Percentiles rank a stretch among this genome's conserved stretches.
Conservation (phyloP, 2,888 invertebrate species). For the Drosophila kokeensis region DNA sequence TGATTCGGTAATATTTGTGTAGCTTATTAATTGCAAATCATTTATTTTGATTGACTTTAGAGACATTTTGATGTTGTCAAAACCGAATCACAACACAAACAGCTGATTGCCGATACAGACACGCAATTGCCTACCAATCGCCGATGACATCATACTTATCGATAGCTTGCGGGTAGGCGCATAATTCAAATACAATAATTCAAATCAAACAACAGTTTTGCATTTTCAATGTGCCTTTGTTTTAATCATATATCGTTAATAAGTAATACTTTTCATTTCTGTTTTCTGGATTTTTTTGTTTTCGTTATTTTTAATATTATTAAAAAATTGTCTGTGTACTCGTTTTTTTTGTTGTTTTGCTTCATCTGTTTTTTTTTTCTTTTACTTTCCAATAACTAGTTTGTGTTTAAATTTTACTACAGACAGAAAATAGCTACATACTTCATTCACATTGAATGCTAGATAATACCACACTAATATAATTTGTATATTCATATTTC, state of each 20-base stretch:
- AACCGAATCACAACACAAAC: slow-evolving; percentile 1
- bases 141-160: slow-evolving; percentile 2
- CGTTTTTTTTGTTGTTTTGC: slow-evolving; percentile 17
- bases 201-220: slow-evolving; percentile 16
- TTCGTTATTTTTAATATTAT: slow-evolving; percentile 52
- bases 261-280: slow-evolving; percentile 60
- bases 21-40: slow-evolving; percentile 11
- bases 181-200: slow-evolving; percentile 1
- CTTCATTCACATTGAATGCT: slow-evolving; percentile 59
- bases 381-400: slow-evolving; percentile 66
- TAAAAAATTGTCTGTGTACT: slow-evolving; percentile 63
- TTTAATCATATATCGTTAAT: slow-evolving; percentile 61
- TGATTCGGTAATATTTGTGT: background rate
- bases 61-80: slow-evolving; percentile 27
- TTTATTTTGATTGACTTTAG: slow-evolving; percentile 21
- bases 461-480: slow-evolving; percentile 63
- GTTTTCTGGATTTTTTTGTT: background rate
- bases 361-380: slow-evolving; percentile 21
- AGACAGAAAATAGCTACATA: slow-evolving; percentile 61
- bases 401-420: slow-evolving; percentile 72
- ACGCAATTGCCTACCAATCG: background rate
- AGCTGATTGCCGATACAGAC: slow-evolving; percentile 21
- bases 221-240: slow-evolving; percentile 32
- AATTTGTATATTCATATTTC: slow-evolving; percentile 34
- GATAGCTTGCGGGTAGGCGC: slow-evolving; percentile 13